These are phyloP conservation scores for Drosophila paucipuncta DNA, from an alignment of 2,888 invertebrate species.

Conservation along the genomic window DNA sequence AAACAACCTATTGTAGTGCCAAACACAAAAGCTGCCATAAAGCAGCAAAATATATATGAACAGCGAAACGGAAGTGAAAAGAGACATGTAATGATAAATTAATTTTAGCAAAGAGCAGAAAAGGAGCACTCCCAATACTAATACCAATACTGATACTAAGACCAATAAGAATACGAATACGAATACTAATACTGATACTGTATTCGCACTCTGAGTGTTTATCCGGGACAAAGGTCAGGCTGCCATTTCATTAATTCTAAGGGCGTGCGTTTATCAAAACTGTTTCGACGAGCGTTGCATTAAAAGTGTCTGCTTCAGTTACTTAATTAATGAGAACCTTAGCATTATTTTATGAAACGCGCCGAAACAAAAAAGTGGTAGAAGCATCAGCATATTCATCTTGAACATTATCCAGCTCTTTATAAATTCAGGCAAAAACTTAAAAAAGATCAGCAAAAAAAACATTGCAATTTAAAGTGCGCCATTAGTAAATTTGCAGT, in stretches of 20 bases:
- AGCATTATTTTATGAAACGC: slow-evolving; percentile 34
- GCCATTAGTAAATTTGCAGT: background rate
- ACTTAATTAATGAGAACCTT: slow-evolving; percentile 65
- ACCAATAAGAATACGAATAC: background rate
- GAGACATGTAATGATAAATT: slow-evolving; percentile 62
- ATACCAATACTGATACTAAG: background rate
- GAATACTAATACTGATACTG: background rate
- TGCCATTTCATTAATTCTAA: slow-evolving; percentile 68
- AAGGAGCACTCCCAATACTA: slow-evolving; percentile 20
- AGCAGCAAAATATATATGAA: slow-evolving; percentile 16
- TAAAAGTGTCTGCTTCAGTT: slow-evolving; percentile 59
- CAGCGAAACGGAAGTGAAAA: slow-evolving; percentile 7
- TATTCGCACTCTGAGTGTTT: slow-evolving; percentile 3
- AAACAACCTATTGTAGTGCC: slow-evolving; percentile 4
- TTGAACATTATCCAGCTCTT: background rate
- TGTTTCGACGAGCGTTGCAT: slow-evolving; percentile 47
- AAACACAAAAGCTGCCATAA: slow-evolving; percentile 24
- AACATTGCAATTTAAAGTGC: background rate
- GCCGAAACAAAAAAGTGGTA: slow-evolving; percentile 7
- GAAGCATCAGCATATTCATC: background rate
- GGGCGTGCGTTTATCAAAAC: slow-evolving; percentile 65
- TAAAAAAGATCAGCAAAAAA: background rate
- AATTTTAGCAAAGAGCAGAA: slow-evolving; percentile 44
- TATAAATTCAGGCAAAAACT: background rate
- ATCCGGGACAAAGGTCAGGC: slow-evolving; percentile 24